Evolutionary conservation across 2,888 invertebrate species (phyloP), one percentile per base, ranked within the genome.

Genomic region (Cataglyphis livida): DNA sequence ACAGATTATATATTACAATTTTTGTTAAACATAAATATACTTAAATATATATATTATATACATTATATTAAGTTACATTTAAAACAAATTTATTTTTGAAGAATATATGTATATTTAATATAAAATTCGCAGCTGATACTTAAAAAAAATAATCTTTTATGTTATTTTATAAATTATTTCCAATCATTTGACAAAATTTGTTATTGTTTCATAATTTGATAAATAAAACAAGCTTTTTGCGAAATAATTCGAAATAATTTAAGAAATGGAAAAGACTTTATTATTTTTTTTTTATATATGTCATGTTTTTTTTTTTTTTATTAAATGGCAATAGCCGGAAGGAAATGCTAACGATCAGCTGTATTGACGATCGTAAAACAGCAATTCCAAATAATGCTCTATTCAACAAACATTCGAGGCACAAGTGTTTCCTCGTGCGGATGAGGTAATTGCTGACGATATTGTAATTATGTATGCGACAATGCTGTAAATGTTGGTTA

Each of bases 401-500:
- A 38, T 57, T 57, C 38, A 32, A 54, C 7, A 54, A 70, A 57
- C 57, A n/a, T 54, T 38, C 21, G 57, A 25, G 7, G 6, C 15
- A 25, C 9, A 35, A 25, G 38, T 57, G 25, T 61, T 61, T 73
- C 9, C 41, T 41, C 41, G 28, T n/a, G 57, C 12, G 57, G 57
- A 57, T 25, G 41, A 73, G 35, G 28, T 38, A 57, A 71, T 59
- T 71, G 25, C 25, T 25, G 41, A 59, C n/a, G 57, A 38, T 38
- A 59, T 59, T 73, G 38, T 59, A 71, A 71, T 71, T 71, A 38
- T 28, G 25, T 15, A 28, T 18, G 10, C 10, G n/a, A 73, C 41
- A 73, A 44, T 61, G 15, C 59, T 59, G 59, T 32, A 15, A 59
- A 73, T 51, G 57, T 57, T 10, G 21, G 59, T 73, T 73, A 73